Conservation (phyloP, 2,797 vertebrate species). For the Notamacropus eugenii region DNA sequence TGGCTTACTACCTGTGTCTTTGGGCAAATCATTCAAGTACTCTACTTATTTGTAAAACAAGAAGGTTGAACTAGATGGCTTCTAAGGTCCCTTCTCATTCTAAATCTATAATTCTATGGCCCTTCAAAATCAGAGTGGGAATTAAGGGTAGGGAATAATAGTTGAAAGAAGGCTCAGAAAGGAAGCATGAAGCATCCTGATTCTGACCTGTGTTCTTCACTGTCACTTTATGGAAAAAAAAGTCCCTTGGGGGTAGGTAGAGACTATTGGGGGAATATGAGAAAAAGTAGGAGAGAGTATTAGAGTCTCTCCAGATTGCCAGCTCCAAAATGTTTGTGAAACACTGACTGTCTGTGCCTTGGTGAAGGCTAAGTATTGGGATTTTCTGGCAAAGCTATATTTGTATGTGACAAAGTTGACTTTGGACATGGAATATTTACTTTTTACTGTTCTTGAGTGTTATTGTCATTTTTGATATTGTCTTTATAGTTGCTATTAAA, state of each 20-base stretch:
- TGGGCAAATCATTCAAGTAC: background rate
- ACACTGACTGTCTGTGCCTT: background rate
- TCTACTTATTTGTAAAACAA: background rate
- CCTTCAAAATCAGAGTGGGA: background rate
- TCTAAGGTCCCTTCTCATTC: background rate
- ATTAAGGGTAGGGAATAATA: background rate
- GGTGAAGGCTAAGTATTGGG: conserved; percentile 26
- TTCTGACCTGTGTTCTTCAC: background rate
- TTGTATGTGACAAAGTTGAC: conserved; percentile 4
- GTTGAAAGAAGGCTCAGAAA: background rate
- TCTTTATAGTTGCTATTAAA: conserved; percentile 16
- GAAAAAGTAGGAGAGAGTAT: background rate
- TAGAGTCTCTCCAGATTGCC: background rate
- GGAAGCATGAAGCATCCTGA: background rate
- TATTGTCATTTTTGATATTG: background rate
- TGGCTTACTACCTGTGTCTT: background rate
- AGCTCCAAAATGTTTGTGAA: background rate
- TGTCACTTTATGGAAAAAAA: conserved; percentile 16
- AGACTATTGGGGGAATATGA: background rate
- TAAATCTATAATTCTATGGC: background rate
- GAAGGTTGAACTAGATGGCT: background rate
- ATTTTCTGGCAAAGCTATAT: conserved; percentile 49
- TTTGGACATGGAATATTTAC: conserved; percentile 18
- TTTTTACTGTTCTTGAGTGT: background rate
- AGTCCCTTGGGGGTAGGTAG: background rate